Percentiles rank a stretch among this genome's conserved stretches.
phyloP scores from a whole-genome alignment of 2,113 vertebrate genomes.

The Apodemus sylvaticus region DNA sequence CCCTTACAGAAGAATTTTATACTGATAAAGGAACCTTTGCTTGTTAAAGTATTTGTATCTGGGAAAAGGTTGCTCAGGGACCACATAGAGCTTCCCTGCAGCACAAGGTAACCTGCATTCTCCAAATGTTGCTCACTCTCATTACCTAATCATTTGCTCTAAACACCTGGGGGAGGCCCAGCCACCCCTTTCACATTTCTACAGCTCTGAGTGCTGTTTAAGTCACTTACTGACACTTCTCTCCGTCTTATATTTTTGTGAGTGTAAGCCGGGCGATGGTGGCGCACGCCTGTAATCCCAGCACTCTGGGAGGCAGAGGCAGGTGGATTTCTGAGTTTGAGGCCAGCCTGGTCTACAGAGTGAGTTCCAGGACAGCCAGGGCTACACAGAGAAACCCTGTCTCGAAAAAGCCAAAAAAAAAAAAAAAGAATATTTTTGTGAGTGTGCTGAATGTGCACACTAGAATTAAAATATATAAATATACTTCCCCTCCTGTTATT shows the following conservation, averaged over 20 bases:
- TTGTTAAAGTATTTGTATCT: background rate
- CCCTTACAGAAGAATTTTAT: background rate
- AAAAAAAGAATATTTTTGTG: too few species aligned
- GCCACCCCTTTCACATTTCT: background rate
- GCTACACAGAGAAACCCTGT: too few species aligned
- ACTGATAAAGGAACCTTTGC: background rate
- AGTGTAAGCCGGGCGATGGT: too few species aligned
- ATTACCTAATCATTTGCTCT: too few species aligned
- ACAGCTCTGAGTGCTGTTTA: background rate
- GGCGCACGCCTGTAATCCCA: too few species aligned
- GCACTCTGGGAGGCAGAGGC: too few species aligned
- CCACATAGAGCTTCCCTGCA: background rate
- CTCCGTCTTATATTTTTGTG: background rate
- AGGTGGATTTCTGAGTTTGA: too few species aligned
- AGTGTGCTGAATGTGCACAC: too few species aligned
- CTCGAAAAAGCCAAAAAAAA: too few species aligned
- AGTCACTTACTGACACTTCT: background rate
- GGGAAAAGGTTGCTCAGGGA: background rate
- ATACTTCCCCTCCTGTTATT: background rate
- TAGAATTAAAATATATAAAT: background rate
- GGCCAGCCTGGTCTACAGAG: too few species aligned
- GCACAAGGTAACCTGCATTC: background rate
- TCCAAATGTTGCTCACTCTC: background rate
- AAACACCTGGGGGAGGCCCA: fast-evolving
- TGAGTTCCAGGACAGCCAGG: too few species aligned